Percentiles rank a stretch among this genome's conserved stretches.
These are phyloP conservation scores for Graptemys geographica DNA, from an alignment of 2,797 vertebrate genomes.

Conservation along the genomic window DNA sequence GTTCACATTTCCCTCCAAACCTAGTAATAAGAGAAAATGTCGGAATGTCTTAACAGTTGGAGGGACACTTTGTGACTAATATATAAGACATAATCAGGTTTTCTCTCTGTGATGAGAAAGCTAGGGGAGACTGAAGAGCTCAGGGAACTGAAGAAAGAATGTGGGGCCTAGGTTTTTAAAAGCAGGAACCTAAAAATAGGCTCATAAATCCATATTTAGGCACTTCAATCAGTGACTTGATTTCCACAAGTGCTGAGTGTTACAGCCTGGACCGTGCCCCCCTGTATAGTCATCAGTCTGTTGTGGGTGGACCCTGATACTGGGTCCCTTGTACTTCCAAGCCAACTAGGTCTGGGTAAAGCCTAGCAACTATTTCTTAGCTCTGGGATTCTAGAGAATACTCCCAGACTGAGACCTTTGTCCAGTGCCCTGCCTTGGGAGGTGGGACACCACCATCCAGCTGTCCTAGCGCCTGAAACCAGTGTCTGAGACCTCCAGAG, in stretches of 20 bases:
- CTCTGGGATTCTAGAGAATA: not conserved
- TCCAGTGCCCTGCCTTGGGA: not conserved
- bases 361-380: not conserved
- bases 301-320: not conserved
- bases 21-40: slow-evolving; percentile 56
- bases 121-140: slow-evolving; percentile 44
- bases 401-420: not conserved
- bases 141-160: not conserved
- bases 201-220: not conserved
- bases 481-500: not conserved
- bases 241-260: not conserved
- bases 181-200: not conserved
- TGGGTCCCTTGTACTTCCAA: not conserved
- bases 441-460: not conserved
- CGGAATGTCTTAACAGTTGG: slow-evolving; percentile 69
- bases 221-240: not conserved
- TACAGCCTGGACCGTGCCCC: not conserved
- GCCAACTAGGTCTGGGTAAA: not conserved
- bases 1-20: slow-evolving; percentile 65
- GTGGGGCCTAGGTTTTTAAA: not conserved
- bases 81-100: slow-evolving; percentile 69
- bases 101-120: slow-evolving; percentile 66
- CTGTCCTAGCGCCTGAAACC: not conserved
- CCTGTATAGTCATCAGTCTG: not conserved
- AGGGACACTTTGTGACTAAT: slow-evolving; percentile 56